These are phyloP conservation scores for Fratercula arctica DNA, from an alignment of 2,797 vertebrate genomes.

Conservation along the genomic window DNA sequence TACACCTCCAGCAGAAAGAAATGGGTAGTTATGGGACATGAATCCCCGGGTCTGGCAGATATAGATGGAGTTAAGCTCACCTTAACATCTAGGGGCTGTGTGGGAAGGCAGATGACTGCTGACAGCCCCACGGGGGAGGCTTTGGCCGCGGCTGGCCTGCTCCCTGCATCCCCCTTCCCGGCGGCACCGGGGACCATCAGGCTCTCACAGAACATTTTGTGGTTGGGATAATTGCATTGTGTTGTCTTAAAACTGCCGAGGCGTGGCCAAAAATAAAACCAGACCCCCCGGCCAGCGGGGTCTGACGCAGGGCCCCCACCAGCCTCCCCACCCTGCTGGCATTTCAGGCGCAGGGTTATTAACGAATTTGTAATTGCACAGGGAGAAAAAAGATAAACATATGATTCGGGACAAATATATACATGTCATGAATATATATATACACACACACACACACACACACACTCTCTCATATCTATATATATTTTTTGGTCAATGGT, in stretches of 20 bases:
- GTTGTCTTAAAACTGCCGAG: neutral
- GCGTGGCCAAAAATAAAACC: neutral
- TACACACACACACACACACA: neutral
- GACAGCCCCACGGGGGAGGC: accelerated
- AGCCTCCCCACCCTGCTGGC: neutral
- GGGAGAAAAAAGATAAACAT: neutral
- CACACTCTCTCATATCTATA: neutral
- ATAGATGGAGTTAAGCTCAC: neutral
- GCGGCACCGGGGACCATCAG: neutral
- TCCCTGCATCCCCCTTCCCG: neutral
- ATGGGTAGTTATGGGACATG: neutral
- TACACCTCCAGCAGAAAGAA: neutral
- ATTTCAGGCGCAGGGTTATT: neutral
- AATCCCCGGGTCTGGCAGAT: neutral
- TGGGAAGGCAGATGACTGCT: neutral
- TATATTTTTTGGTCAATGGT: conserved; percentile 1
- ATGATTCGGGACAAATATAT: neutral
- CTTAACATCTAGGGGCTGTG: neutral
- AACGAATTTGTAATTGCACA: conserved; percentile 23
- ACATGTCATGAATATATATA: neutral
- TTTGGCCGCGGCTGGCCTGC: neutral
- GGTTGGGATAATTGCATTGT: neutral
- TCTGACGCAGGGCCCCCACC: neutral
- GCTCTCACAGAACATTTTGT: neutral
- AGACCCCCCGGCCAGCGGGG: neutral